phyloP scores from a whole-genome alignment of 2,888 invertebrate species.

The Mongoloraphidia duomilia region DNA sequence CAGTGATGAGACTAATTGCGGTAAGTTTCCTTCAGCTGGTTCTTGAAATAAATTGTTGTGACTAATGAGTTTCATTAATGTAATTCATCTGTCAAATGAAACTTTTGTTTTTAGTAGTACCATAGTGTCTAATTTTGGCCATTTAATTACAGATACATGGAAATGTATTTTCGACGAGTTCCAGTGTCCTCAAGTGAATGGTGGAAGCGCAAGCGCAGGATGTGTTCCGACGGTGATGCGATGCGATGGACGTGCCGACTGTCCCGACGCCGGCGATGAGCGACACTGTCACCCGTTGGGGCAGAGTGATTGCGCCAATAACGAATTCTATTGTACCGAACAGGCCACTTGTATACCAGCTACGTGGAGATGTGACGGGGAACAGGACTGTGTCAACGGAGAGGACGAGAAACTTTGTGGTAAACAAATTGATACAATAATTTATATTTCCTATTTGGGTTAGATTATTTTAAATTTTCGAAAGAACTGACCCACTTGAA shows the following conservation, averaged over 20 bases:
- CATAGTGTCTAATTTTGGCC: background rate
- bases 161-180: conserved; percentile 40
- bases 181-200: conserved; percentile 29
- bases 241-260: conserved; percentile 42
- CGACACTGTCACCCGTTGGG: conserved; percentile 28
- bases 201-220: conserved; percentile 24
- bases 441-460: too few relatives aligned
- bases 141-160: conserved; percentile 27
- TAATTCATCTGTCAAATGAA: background rate
- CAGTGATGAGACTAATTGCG: conserved; percentile 41
- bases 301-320: conserved; percentile 32
- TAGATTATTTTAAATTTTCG: too few relatives aligned
- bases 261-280: conserved; percentile 40
- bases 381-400: conserved; percentile 36
- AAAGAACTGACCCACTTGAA: too few relatives aligned
- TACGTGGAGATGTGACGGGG: conserved; percentile 43
- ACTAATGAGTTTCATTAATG: background rate
- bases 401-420: conserved; percentile 44
- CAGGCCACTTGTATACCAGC: conserved; percentile 44
- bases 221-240: conserved; percentile 43
- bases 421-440: conserved; percentile 15
- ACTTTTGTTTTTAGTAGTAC: conserved; percentile 16
- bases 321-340: conserved; percentile 39
- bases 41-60: background rate
- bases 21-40: conserved; percentile 22